Evolutionary conservation across 2,888 invertebrate genomes (phyloP), one percentile per base, ranked within the genome.

Genomic region (Trissolcus brochymenae): DNA sequence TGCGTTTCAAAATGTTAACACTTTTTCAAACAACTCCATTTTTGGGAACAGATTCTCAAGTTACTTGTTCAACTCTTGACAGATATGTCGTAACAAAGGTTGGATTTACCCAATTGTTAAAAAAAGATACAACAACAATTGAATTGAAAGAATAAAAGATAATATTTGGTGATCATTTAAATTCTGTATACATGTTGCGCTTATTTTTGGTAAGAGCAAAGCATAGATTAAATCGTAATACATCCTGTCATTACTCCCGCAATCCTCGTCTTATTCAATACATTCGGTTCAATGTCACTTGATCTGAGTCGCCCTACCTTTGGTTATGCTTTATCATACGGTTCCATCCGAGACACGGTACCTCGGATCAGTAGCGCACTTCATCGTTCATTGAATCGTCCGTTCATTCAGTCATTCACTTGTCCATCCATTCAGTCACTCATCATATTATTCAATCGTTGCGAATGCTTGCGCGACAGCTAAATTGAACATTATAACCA

Each of bases 251-350:
- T 86, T 86, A 86, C 80, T 80, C 80, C 81, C 81, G 84, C 84
- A 83, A 86, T 79, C 65, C 82, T 81, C 80, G 82, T 80, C 81
- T 84, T 83, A 82, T 85, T 85, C 80, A 84, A 82, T 84, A 82
- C 84, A 87, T 86, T 86, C 84, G 86, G 87, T 87, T 87, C 87
- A 87, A 87, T 87, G 87, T 87, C 87, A 87, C 78, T 82, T 83
- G 76, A 81, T 83, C 81, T 81, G 83, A 81, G 82, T 79, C 73
- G 62, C 74, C 70, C 70, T 71, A 75, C 81, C 80, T 82, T 83
- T 79, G 54, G 67, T 70, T 56, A 76, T 64, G 70, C 76, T 78
- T 67, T 57, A 56, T 66, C 73, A 16, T 66, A 35, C 67, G 56
- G 67, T 78, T 68, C 67, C 67, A 78, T 70, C 54, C 61, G 62